Evolutionary conservation across 1,140 invertebrate genomes (phyloP).

Genomic region (Tetramorium alpestre): DNA sequence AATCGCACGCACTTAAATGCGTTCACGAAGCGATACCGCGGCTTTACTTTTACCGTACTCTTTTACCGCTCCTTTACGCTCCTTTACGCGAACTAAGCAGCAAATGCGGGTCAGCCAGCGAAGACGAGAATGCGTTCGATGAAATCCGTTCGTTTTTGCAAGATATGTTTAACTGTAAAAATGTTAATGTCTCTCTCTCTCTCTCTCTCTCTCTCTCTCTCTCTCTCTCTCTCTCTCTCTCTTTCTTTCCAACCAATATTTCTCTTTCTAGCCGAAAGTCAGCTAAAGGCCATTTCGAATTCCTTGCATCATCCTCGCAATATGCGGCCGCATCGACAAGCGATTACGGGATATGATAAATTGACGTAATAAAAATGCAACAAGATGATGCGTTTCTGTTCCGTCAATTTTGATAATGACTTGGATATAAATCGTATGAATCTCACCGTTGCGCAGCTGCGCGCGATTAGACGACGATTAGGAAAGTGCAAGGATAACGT

Average conservation of each 20-base stretch:
- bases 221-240: no score
- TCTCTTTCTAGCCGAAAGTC: neutral
- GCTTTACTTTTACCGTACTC: slow-evolving; percentile 35
- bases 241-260: neutral
- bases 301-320: neutral
- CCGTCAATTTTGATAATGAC: neutral
- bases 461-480: neutral
- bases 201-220: no score
- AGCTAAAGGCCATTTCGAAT: neutral
- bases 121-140: neutral
- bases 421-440: neutral
- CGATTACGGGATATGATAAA: neutral
- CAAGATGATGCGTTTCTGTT: neutral
- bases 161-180: neutral
- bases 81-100: slow-evolving; percentile 32
- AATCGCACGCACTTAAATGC: neutral
- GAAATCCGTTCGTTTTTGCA: neutral
- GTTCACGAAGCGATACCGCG: neutral
- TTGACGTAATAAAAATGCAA: neutral
- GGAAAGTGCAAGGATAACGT: neutral
- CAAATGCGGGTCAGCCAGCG: slow-evolving; percentile 38
- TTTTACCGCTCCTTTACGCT: slow-evolving; percentile 11
- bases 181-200: neutral
- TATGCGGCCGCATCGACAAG: neutral
- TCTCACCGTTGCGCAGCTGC: neutral